Percentiles rank a stretch among this genome's conserved stretches.
These are phyloP conservation scores for Alectoris magna DNA, from an alignment of 2,797 vertebrate species.

Conservation along the genomic window DNA sequence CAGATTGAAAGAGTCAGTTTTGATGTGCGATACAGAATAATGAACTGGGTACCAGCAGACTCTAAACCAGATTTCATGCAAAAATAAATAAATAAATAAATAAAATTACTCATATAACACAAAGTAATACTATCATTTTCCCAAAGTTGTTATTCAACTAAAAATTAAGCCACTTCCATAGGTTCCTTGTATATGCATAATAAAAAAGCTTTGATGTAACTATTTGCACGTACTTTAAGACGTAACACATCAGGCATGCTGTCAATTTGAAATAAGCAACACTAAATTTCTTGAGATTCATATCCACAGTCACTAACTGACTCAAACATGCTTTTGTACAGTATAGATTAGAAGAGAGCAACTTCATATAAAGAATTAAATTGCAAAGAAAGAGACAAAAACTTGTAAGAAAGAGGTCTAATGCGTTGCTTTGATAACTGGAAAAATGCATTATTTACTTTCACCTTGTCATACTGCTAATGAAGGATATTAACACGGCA, in stretches of 20 bases:
- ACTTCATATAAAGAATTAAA: neutral
- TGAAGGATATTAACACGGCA: neutral
- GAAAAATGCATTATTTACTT: neutral
- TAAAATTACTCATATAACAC: neutral
- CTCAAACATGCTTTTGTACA: neutral
- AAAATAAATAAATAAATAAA: neutral
- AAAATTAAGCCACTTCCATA: neutral
- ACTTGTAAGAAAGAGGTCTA: neutral
- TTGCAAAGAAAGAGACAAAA: neutral
- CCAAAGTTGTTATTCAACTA: neutral
- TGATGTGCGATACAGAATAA: neutral
- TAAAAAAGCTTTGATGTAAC: neutral
- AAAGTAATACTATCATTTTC: neutral
- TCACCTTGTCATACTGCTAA: neutral
- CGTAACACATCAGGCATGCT: neutral
- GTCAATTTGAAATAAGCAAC: neutral
- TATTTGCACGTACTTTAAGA: neutral
- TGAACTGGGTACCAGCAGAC: neutral
- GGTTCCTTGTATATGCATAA: neutral
- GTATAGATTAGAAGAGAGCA: neutral
- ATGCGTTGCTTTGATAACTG: neutral
- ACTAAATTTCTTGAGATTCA: neutral
- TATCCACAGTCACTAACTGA: neutral
- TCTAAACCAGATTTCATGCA: neutral
- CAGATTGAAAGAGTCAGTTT: neutral